These are phyloP conservation scores for Limanda limanda DNA, from an alignment of 2,113 vertebrate genomes.

Conservation along the genomic window DNA sequence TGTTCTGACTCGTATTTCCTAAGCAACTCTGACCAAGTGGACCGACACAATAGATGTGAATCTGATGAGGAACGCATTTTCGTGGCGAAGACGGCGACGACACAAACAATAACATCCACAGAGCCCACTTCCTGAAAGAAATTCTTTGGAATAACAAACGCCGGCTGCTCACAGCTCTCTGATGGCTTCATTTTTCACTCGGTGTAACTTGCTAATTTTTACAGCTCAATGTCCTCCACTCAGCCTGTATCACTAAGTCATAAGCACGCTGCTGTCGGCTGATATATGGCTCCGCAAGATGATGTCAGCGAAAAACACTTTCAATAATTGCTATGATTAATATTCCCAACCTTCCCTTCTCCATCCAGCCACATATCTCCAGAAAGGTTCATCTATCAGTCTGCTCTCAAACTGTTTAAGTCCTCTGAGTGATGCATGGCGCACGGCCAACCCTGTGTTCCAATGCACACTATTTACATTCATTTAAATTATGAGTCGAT, in stretches of 20 bases:
- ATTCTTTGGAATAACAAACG: slow-evolving; percentile 71
- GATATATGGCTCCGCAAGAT: slow-evolving; percentile 91
- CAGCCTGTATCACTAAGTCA: slow-evolving; percentile 83
- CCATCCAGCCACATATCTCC: slow-evolving; percentile 80
- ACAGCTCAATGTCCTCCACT: slow-evolving; percentile 78
- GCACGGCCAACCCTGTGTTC: slow-evolving; percentile 88
- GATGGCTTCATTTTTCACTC: slow-evolving; percentile 79
- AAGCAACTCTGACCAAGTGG: slow-evolving; percentile 30
- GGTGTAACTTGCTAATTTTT: slow-evolving; percentile 80
- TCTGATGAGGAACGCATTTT: slow-evolving; percentile 32
- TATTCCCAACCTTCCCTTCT: slow-evolving; percentile 92
- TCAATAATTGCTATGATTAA: slow-evolving; percentile 99
- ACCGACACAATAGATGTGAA: slow-evolving; percentile 43
- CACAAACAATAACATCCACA: slow-evolving; percentile 54
- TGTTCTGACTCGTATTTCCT: slow-evolving; percentile 54
- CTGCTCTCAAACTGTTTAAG: slow-evolving; percentile 92
- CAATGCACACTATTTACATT: slow-evolving; percentile 90
- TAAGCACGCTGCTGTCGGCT: slow-evolving; percentile 83
- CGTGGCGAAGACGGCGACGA: slow-evolving; percentile 30
- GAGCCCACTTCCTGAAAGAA: slow-evolving; percentile 53
- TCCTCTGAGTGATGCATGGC: slow-evolving; percentile 92
- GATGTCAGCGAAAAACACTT: slow-evolving; percentile 94
- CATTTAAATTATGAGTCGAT: slow-evolving; percentile 91
- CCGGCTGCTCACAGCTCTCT: slow-evolving; percentile 64
- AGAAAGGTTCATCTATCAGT: slow-evolving; percentile 93